Conservation (phyloP, 2,797 vertebrate species). For the Gallinago solitaria region DNA sequence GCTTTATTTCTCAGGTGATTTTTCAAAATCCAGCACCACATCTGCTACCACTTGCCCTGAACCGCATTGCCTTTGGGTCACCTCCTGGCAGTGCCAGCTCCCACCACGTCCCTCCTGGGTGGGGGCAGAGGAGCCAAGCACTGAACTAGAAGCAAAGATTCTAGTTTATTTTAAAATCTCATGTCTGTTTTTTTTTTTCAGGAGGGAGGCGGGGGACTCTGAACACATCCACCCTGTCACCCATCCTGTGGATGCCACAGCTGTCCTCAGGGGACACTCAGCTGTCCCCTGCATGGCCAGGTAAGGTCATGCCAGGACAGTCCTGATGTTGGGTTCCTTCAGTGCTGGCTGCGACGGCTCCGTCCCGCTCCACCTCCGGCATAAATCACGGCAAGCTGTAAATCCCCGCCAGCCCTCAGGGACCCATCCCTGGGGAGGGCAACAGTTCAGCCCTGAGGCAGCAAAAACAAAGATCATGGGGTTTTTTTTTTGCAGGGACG, state of each 20-base stretch:
- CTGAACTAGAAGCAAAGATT: neutral
- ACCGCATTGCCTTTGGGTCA: neutral
- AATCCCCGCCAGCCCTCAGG: constrained; percentile 3
- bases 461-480: constrained; percentile 29
- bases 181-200: neutral
- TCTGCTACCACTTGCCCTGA: rapidly evolving
- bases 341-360: neutral
- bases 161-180: neutral
- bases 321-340: neutral
- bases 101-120: neutral
- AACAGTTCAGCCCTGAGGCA: constrained; percentile 35
- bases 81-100: neutral
- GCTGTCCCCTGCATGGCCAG: neutral
- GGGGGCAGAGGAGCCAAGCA: neutral
- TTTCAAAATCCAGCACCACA: neutral
- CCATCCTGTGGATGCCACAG: rapidly evolving
- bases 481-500: neutral
- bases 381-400: neutral
- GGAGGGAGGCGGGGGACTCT: neutral
- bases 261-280: neutral
- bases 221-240: neutral
- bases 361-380: neutral
- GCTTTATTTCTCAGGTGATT: neutral
- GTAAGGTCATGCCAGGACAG: neutral
- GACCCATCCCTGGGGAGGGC: neutral